Evolutionary conservation across 2,113 vertebrate genomes (phyloP).

Genomic region (Chelonoidis abingdonii): DNA sequence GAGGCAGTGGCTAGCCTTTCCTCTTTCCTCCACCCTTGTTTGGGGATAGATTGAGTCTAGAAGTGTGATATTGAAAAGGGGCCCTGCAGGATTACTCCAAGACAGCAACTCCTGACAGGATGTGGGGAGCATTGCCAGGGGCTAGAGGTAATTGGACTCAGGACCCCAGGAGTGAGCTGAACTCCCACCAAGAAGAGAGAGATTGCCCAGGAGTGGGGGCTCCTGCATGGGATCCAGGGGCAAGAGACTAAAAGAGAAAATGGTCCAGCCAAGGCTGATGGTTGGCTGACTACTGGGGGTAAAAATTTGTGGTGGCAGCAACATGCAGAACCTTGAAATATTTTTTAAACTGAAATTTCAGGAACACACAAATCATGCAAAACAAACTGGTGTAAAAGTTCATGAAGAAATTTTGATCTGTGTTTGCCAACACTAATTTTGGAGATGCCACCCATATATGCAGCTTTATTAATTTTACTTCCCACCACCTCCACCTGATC

Average conservation of each 20-base stretch:
- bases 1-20: no score
- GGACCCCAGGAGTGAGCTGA: not conserved
- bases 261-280: no score
- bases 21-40: no score
- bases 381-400: not conserved
- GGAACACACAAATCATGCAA: not conserved
- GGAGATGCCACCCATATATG: not conserved
- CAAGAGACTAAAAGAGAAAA: not conserved
- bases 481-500: not conserved
- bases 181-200: not conserved
- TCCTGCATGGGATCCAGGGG: not conserved
- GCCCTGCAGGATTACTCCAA: no score
- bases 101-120: no score
- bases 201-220: not conserved
- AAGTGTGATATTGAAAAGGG: no score
- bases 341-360: not conserved
- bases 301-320: not conserved
- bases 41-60: no score
- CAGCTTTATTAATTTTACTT: not conserved
- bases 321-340: fast-evolving
- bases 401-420: not conserved
- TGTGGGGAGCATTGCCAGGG: no score
- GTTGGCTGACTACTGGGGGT: not conserved
- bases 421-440: not conserved
- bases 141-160: no score